phyloP scores from a whole-genome alignment of 2,113 vertebrate species.

The Catagonus wagneri region DNA sequence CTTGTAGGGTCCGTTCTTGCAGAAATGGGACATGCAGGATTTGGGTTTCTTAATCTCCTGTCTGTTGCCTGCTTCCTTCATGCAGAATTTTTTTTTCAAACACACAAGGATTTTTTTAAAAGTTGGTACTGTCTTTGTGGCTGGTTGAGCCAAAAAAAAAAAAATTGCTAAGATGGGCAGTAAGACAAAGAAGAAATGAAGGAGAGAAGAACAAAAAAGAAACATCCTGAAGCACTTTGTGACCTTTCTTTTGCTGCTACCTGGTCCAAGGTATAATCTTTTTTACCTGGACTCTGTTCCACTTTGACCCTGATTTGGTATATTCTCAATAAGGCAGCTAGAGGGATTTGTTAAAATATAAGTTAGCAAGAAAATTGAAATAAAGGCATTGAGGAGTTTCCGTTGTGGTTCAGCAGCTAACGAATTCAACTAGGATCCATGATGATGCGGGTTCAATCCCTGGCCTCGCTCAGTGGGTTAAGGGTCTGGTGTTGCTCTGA shows the following conservation, averaged over 20 bases:
- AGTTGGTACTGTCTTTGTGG: not conserved
- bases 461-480: no score
- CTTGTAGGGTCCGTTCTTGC: not conserved
- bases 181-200: not conserved
- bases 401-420: no score
- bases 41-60: not conserved
- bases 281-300: not conserved
- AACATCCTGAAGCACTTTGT: no score
- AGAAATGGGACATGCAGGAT: not conserved
- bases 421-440: no score
- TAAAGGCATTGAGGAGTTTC: not conserved
- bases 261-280: not conserved
- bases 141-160: not conserved
- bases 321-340: not conserved
- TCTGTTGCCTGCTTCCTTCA: slow-evolving; percentile 54
- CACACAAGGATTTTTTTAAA: not conserved
- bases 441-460: no score
- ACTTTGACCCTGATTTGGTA: not conserved
- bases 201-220: not conserved
- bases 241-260: not conserved
- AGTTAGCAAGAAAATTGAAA: not conserved
- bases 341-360: not conserved
- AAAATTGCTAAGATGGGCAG: not conserved
- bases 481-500: no score
- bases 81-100: slow-evolving; percentile 2